Percentiles rank a stretch among this genome's conserved stretches.
These are phyloP conservation scores for Zhuqinia jingwanae DNA, from an alignment of 2,888 invertebrate species.

Conservation along the genomic window DNA sequence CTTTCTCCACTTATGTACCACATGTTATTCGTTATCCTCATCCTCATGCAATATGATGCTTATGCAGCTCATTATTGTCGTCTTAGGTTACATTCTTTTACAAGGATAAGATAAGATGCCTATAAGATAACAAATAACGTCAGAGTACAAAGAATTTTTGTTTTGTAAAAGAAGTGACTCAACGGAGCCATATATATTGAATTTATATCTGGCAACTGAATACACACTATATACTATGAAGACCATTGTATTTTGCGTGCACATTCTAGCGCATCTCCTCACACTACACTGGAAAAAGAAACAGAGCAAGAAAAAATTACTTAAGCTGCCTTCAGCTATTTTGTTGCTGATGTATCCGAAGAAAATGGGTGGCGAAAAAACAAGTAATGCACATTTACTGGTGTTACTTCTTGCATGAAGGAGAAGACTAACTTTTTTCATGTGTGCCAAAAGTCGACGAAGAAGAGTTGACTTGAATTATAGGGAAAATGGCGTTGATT, in stretches of 20 bases:
- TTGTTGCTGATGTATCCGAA: conserved; percentile 28
- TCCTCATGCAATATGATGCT: conserved; percentile 11
- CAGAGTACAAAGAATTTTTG: no score
- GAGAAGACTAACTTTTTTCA: conserved; percentile 54
- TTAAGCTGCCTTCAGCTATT: conserved; percentile 61
- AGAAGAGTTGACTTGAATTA: conserved; percentile 32
- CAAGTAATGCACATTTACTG: not conserved
- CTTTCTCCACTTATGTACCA: no score
- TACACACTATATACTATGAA: not conserved
- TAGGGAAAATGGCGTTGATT: not conserved
- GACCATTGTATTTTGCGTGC: no score
- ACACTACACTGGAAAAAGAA: no score
- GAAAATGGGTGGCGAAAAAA: conserved; percentile 45
- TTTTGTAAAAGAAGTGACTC: no score
- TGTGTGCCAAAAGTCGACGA: conserved; percentile 61
- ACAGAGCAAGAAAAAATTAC: conserved; percentile 26
- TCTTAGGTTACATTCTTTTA: no score
- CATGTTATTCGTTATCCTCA: no score
- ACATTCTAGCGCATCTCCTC: no score
- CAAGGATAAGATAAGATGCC: no score
- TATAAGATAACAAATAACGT: no score
- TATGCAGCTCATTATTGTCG: no score
- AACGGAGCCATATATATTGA: not conserved
- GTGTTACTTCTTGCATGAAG: conserved; percentile 63
- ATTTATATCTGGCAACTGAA: conserved; percentile 51